Conservation (phyloP, 2,113 vertebrate genomes). For the Speoplatyrhinus poulsoni region DNA sequence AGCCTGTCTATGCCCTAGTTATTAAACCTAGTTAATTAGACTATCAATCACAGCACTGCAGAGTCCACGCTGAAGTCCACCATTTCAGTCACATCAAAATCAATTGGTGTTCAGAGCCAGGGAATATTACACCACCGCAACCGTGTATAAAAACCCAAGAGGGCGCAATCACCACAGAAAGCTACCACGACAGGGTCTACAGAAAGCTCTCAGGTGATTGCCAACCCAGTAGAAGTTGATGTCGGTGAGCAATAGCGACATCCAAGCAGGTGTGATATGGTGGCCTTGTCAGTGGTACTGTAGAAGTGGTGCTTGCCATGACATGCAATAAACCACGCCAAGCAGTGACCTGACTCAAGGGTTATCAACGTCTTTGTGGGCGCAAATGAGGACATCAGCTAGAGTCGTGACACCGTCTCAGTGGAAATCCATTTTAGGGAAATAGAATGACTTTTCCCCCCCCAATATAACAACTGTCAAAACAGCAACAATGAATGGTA, state of each 20-base stretch:
- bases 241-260: conserved; percentile 15
- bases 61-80: conserved; percentile 35
- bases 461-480: neutral
- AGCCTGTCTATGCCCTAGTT: conserved; percentile 65
- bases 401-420: conserved; percentile 15
- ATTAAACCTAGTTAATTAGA: conserved; percentile 76
- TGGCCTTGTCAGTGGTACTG: conserved; percentile 27
- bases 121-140: conserved; percentile 40
- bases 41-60: conserved; percentile 70
- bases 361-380: conserved; percentile 12
- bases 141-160: conserved; percentile 17
- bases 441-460: neutral
- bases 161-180: conserved; percentile 22
- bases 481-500: neutral
- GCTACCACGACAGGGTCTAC: conserved; percentile 10
- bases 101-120: conserved; percentile 47
- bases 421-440: neutral
- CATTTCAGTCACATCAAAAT: conserved; percentile 60
- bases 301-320: conserved; percentile 7
- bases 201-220: conserved; percentile 8
- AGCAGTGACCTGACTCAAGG: conserved; percentile 6
- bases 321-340: conserved; percentile 40
- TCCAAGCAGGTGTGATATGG: conserved; percentile 23
- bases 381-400: conserved; percentile 9
- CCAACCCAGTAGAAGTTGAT: conserved; percentile 16